phyloP scores from a whole-genome alignment of 2,888 invertebrate species.

The Bibio marci region DNA sequence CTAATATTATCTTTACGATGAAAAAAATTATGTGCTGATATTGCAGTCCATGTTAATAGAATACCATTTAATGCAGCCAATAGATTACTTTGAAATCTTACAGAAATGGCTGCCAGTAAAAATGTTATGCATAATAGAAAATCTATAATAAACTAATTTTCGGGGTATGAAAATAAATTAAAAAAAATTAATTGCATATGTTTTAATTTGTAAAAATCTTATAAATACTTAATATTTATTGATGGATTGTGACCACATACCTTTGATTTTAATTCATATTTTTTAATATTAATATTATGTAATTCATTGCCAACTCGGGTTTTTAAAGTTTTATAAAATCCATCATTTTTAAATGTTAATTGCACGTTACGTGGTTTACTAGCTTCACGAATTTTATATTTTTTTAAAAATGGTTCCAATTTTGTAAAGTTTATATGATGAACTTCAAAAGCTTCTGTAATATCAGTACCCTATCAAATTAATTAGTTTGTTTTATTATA shows the following conservation, averaged over 20 bases:
- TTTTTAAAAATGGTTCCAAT: slow-evolving; percentile 40
- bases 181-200: neutral
- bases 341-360: slow-evolving; percentile 53
- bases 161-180: too few relatives aligned
- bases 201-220: too few relatives aligned
- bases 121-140: slow-evolving; percentile 24
- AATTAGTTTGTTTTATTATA: neutral
- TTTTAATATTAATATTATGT: slow-evolving; percentile 32
- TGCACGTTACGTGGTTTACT: slow-evolving; percentile 46
- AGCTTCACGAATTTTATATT: slow-evolving; percentile 48
- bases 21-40: slow-evolving; percentile 59
- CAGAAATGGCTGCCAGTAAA: slow-evolving; percentile 23
- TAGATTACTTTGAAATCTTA: slow-evolving; percentile 19
- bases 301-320: slow-evolving; percentile 36
- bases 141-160: slow-evolving; percentile 25
- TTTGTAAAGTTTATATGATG: slow-evolving; percentile 42
- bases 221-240: too few relatives aligned
- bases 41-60: slow-evolving; percentile 37
- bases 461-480: slow-evolving; percentile 62
- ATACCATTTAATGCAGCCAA: slow-evolving; percentile 32
- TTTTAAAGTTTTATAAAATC: slow-evolving; percentile 57
- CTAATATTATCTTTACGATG: slow-evolving; percentile 60
- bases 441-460: slow-evolving; percentile 61
- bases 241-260: neutral
- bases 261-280: slow-evolving; percentile 9